These are phyloP conservation scores for Clostera curtula DNA, from an alignment of 2,888 invertebrate genomes.

Conservation along the genomic window DNA sequence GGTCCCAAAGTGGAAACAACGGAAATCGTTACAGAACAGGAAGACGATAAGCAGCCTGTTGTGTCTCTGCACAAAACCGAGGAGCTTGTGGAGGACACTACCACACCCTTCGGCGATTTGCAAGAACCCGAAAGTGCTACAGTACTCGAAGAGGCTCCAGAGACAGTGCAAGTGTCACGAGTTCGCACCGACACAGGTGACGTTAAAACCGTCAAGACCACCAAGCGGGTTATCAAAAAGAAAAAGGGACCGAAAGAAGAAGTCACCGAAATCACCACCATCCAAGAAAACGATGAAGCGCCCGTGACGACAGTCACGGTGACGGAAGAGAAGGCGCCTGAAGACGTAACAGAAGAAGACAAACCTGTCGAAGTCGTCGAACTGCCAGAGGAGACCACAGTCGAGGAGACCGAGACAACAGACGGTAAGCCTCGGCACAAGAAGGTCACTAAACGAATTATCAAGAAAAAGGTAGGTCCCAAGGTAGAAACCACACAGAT, in stretches of 20 bases:
- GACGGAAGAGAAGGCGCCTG: slow-evolving; percentile 1
- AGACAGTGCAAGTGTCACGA: slow-evolving; percentile 42
- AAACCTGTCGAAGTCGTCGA: slow-evolving; percentile 1
- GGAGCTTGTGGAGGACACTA: slow-evolving; percentile 16
- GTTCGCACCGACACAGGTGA: slow-evolving; percentile 27
- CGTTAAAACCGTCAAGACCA: slow-evolving; percentile 12
- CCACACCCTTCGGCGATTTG: slow-evolving; percentile 14
- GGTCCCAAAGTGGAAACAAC: slow-evolving; percentile 25
- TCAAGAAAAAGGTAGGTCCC: slow-evolving; percentile 23
- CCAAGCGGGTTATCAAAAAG: slow-evolving; percentile 11
- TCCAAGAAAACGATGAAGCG: slow-evolving; percentile 18
- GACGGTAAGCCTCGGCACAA: slow-evolving; percentile 12
- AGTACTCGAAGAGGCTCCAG: slow-evolving; percentile 33
- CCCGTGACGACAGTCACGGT: slow-evolving; percentile 4
- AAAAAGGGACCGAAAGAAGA: slow-evolving; percentile 16
- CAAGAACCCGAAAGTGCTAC: slow-evolving; percentile 11
- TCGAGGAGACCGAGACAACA: slow-evolving; percentile 14
- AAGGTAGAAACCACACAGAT: slow-evolving; percentile 19
- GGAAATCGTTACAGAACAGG: slow-evolving; percentile 34
- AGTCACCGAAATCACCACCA: slow-evolving; percentile 21
- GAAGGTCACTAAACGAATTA: slow-evolving; percentile 23
- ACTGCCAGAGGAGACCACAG: slow-evolving; percentile 1
- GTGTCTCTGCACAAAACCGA: slow-evolving; percentile 23
- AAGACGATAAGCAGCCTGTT: slow-evolving; percentile 11
- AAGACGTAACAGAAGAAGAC: not conserved